phyloP scores from a whole-genome alignment of 2,113 vertebrate genomes.

The Seriola dumerili region DNA sequence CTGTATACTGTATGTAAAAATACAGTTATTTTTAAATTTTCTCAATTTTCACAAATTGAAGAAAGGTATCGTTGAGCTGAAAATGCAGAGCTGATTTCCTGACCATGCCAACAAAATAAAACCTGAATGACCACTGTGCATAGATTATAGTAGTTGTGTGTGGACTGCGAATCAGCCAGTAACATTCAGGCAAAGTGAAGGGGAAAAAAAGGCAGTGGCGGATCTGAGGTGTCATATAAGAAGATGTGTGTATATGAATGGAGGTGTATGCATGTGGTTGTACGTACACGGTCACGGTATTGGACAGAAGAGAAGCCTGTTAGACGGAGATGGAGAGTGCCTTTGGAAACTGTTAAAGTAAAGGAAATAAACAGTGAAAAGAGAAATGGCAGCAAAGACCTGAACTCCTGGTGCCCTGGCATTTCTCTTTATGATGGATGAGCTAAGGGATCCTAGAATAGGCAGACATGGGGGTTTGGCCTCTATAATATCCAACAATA shows the following conservation, averaged over 20 bases:
- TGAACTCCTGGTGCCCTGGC: conserved; percentile 75
- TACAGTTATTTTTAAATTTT: neutral
- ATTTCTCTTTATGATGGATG: conserved; percentile 80
- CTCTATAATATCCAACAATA: conserved; percentile 71
- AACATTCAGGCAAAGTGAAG: conserved; percentile 13
- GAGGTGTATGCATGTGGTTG: conserved; percentile 20
- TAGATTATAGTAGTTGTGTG: neutral
- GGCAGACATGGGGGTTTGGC: conserved; percentile 62
- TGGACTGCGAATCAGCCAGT: neutral
- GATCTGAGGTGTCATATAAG: conserved; percentile 1
- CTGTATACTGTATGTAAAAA: neutral
- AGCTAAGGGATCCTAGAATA: conserved; percentile 57
- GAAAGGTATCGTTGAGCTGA: neutral
- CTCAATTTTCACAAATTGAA: no score
- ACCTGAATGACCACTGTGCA: neutral
- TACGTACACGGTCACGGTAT: conserved; percentile 24
- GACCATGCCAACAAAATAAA: neutral
- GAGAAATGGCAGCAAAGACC: conserved; percentile 72
- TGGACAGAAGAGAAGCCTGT: conserved; percentile 42
- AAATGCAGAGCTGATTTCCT: neutral
- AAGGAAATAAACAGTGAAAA: conserved; percentile 80
- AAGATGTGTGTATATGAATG: conserved; percentile 12
- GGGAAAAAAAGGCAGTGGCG: neutral
- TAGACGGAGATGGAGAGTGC: conserved; percentile 32
- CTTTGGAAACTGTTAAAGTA: conserved; percentile 73